These are phyloP conservation scores for Falco cherrug DNA, from an alignment of 2,797 vertebrate species.

Conservation along the genomic window DNA sequence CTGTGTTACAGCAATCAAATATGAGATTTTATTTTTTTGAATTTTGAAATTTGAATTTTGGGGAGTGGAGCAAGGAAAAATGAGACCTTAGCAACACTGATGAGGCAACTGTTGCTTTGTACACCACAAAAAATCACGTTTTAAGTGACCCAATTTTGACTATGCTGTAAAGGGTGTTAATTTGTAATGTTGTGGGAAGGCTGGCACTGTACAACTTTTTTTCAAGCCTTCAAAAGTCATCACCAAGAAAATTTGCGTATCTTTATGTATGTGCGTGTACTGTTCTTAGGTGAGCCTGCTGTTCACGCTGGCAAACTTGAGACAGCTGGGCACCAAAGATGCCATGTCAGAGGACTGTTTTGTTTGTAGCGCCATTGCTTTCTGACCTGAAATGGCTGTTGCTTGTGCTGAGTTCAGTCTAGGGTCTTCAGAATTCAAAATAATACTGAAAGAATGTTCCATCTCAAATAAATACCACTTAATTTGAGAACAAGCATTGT, in stretches of 20 bases:
- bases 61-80: neutral
- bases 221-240: neutral
- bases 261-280: neutral
- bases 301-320: neutral
- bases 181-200: neutral
- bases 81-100: neutral
- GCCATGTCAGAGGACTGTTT: neutral
- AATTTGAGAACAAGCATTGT: neutral
- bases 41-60: neutral
- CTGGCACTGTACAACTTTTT: neutral
- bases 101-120: neutral
- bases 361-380: neutral
- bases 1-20: neutral
- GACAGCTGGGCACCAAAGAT: neutral
- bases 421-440: neutral
- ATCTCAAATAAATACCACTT: neutral
- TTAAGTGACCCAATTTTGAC: neutral
- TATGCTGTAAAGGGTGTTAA: neutral
- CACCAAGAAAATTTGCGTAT: neutral
- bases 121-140: neutral
- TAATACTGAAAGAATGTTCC: neutral
- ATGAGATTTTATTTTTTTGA: neutral
- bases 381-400: neutral
- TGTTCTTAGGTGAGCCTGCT: neutral
- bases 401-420: neutral